These are phyloP conservation scores for Malacosoma neustria DNA, from an alignment of 2,888 invertebrate genomes.

Conservation along the genomic window DNA sequence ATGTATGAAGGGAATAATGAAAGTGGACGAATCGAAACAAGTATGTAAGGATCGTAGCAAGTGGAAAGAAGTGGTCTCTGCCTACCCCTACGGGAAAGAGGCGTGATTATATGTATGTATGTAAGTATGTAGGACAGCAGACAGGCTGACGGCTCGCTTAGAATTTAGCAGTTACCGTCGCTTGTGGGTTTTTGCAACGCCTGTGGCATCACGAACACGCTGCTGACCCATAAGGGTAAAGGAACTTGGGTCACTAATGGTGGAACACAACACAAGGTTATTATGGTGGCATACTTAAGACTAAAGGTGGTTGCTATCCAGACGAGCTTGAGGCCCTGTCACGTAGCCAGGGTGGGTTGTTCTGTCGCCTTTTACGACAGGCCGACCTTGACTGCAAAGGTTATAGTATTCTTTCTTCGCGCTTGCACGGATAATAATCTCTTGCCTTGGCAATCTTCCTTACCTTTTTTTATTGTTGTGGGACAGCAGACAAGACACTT, in stretches of 20 bases:
- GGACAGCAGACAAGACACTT: too few species aligned
- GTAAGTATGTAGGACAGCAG: too few species aligned
- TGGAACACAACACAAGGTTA: background rate
- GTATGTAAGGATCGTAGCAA: too few species aligned
- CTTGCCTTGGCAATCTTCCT: too few species aligned
- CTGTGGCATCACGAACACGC: background rate
- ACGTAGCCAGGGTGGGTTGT: background rate
- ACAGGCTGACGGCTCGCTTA: background rate
- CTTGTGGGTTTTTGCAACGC: background rate
- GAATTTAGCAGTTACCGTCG: background rate
- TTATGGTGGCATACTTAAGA: background rate
- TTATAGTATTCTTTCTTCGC: background rate
- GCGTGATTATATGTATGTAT: too few species aligned
- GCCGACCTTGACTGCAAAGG: background rate
- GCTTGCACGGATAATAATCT: background rate
- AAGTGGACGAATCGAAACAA: too few species aligned
- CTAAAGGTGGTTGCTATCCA: background rate
- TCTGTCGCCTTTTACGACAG: background rate
- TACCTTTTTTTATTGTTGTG: too few species aligned
- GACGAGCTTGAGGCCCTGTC: background rate
- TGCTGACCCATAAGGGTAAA: background rate
- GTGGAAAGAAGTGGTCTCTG: too few species aligned
- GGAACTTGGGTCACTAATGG: background rate
- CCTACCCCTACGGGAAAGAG: too few species aligned
- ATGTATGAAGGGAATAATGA: too few species aligned